Evolutionary conservation across 2,113 vertebrate species (phyloP).

Genomic region (Pteruthius melanotis): DNA sequence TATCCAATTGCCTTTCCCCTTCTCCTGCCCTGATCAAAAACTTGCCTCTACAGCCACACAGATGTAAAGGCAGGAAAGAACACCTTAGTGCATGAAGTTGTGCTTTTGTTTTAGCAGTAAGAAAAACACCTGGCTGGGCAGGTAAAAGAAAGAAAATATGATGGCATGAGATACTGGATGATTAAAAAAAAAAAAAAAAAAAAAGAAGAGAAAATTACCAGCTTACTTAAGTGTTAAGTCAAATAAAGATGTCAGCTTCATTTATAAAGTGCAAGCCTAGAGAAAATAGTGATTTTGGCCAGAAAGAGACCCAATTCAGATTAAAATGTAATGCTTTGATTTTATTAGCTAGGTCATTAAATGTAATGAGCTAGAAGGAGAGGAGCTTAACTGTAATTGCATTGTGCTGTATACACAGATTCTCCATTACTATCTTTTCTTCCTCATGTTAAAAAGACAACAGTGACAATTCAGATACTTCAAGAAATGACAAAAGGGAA

Average conservation of each 20-base stretch:
- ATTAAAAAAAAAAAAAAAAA: neutral
- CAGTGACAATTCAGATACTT: neutral
- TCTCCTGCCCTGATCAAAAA: neutral
- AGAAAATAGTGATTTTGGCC: neutral
- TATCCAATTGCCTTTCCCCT: neutral
- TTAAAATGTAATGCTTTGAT: neutral
- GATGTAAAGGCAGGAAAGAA: neutral
- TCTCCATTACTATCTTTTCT: neutral
- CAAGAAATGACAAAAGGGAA: neutral
- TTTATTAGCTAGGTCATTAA: neutral
- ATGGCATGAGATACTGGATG: neutral
- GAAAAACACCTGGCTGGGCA: neutral
- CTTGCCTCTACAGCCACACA: neutral
- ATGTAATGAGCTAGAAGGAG: neutral
- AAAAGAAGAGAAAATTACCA: neutral
- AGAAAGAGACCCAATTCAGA: neutral
- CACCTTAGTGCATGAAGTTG: rapidly evolving
- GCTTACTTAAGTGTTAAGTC: neutral
- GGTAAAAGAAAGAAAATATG: neutral
- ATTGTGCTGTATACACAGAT: neutral
- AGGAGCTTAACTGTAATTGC: neutral
- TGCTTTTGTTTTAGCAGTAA: neutral
- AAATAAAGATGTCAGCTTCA: neutral
- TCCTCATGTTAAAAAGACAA: neutral
- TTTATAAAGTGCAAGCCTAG: neutral